phyloP scores from a whole-genome alignment of 1,140 invertebrate species.

The Battus philenor region DNA sequence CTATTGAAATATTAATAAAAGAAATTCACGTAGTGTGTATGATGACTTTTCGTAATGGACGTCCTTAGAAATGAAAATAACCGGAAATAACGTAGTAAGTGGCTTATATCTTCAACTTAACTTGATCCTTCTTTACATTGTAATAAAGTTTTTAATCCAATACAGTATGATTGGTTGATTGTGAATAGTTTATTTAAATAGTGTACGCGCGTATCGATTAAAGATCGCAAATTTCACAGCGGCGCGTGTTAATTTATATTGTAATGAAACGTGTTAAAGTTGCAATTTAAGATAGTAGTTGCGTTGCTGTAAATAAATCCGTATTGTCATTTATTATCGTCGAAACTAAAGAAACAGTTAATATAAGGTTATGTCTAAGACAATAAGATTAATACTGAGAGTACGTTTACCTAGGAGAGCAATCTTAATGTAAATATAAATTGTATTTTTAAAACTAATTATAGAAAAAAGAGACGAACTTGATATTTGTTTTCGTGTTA shows the following conservation, averaged over 20 bases:
- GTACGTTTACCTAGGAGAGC: slow-evolving; percentile 22
- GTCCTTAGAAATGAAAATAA: slow-evolving; percentile 40
- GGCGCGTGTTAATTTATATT: slow-evolving; percentile 22
- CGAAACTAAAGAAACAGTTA: slow-evolving; percentile 48
- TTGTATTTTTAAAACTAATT: too few species aligned
- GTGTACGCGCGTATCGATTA: slow-evolving; percentile 48
- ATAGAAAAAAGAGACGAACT: too few species aligned
- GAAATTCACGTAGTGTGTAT: slow-evolving; percentile 37
- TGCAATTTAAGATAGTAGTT: slow-evolving; percentile 18
- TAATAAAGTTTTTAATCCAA: slow-evolving; percentile 28
- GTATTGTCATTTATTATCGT: slow-evolving; percentile 54
- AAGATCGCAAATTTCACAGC: slow-evolving; percentile 44
- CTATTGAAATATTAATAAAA: slow-evolving; percentile 2
- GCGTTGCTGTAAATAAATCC: slow-evolving; percentile 35
- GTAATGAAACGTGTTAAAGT: slow-evolving; percentile 26
- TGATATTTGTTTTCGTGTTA: too few species aligned
- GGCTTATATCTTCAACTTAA: too few species aligned
- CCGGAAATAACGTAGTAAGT: too few species aligned
- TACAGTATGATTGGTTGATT: too few species aligned
- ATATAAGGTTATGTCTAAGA: slow-evolving; percentile 46
- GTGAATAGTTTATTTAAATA: too few species aligned
- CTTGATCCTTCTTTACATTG: slow-evolving; percentile 26
- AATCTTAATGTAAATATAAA: too few species aligned
- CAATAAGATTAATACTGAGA: slow-evolving; percentile 37
- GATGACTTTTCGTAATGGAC: slow-evolving; percentile 37